Evolutionary conservation across 2,888 invertebrate species (phyloP).

Genomic region (Cecidostiba fungosa): DNA sequence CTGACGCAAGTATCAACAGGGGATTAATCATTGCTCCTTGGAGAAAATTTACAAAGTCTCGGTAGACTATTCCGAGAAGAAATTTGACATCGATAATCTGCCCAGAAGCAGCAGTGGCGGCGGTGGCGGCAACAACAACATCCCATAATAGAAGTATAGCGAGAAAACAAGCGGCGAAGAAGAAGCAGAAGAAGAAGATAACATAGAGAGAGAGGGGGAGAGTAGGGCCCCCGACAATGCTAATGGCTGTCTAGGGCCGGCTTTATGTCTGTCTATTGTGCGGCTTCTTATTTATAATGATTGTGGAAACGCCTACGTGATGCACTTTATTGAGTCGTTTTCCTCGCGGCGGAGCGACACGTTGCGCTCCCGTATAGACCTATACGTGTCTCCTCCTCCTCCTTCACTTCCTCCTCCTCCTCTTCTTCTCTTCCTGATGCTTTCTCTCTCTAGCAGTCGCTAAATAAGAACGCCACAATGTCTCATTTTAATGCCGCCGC

Average conservation of each 20-base stretch:
- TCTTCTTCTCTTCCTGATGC: neutral
- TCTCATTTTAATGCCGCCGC: slow-evolving; percentile 45
- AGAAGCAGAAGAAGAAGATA: neutral
- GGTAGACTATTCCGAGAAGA: neutral
- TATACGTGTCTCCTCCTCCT: slow-evolving; percentile 16
- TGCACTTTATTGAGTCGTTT: slow-evolving; percentile 53
- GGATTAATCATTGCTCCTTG: neutral
- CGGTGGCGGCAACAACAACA: neutral
- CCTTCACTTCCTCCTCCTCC: neutral
- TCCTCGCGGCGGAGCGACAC: slow-evolving; percentile 8
- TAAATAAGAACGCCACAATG: slow-evolving; percentile 28
- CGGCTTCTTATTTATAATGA: slow-evolving; percentile 53
- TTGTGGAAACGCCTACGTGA: slow-evolving; percentile 51
- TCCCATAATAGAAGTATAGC: slow-evolving; percentile 17
- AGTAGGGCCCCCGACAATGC: slow-evolving; percentile 17
- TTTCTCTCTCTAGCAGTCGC: neutral
- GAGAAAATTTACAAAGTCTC: slow-evolving; percentile 8
- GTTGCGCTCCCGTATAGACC: neutral
- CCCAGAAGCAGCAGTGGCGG: neutral
- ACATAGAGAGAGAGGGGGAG: neutral
- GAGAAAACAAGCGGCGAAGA: neutral
- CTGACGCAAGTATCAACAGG: neutral
- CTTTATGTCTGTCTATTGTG: slow-evolving; percentile 48
- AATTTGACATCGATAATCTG: slow-evolving; percentile 24
- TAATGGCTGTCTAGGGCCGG: slow-evolving; percentile 35